Conservation (phyloP, 2,797 vertebrate species). For the Oreortyx pictus region DNA sequence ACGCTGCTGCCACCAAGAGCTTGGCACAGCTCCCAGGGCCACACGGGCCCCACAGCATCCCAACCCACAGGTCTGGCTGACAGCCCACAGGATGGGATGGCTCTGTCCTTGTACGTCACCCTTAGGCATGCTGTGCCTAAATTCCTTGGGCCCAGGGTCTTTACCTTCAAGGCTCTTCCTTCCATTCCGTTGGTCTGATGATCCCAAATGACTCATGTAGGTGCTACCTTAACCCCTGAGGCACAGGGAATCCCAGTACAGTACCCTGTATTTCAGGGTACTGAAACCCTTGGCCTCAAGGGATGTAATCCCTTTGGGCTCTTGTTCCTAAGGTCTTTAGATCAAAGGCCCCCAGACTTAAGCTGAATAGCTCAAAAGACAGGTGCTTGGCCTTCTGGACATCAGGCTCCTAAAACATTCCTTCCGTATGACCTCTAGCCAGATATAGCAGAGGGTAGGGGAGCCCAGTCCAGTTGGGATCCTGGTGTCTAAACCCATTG, state of each 20-base stretch:
- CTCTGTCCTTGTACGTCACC: neutral
- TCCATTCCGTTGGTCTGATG: neutral
- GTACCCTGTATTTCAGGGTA: neutral
- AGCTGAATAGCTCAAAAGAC: neutral
- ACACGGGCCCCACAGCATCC: neutral
- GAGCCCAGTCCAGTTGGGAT: neutral
- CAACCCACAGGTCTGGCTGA: neutral
- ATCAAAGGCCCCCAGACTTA: neutral
- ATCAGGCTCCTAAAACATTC: neutral
- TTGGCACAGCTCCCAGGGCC: neutral
- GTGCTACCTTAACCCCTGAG: neutral
- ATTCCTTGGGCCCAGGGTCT: rapidly evolving
- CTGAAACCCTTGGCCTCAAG: neutral
- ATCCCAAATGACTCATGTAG: neutral
- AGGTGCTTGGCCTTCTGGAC: neutral
- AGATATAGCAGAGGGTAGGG: neutral
- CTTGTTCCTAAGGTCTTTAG: neutral
- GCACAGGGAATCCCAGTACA: neutral
- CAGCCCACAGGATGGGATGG: rapidly evolving
- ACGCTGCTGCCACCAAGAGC: neutral
- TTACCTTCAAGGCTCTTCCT: rapidly evolving
- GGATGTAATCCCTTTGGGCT: neutral
- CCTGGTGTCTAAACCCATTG: neutral
- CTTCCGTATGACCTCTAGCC: neutral
- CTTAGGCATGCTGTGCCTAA: neutral